Conservation (phyloP, 2,888 invertebrate genomes). For the Oligia strigilis region DNA sequence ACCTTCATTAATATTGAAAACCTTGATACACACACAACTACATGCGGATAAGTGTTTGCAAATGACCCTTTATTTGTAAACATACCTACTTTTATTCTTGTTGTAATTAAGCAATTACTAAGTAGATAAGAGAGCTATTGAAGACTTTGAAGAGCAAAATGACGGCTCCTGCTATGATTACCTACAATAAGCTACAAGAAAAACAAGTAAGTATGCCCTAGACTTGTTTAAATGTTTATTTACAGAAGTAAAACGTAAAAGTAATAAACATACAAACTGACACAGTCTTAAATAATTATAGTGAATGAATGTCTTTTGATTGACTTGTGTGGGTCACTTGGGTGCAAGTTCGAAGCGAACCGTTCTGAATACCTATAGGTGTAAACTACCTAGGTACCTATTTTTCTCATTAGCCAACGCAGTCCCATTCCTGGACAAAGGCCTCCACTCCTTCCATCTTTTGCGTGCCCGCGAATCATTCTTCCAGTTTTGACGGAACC, state of each 20-base stretch:
- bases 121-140: background rate
- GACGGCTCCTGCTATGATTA: background rate
- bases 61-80: constrained; percentile 7
- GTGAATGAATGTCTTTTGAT: background rate
- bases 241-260: background rate
- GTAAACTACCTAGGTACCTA: no score
- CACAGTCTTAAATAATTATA: background rate
- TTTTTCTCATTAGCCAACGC: no score
- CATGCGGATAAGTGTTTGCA: background rate
- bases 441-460: no score
- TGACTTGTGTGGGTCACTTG: background rate
- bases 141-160: background rate
- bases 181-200: background rate
- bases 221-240: background rate
- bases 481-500: no score
- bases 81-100: background rate
- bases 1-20: background rate
- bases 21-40: background rate
- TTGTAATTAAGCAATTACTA: background rate
- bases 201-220: constrained; percentile 1
- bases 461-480: no score
- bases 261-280: background rate
- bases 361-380: background rate
- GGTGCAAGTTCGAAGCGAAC: background rate
- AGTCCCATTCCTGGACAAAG: no score